Conservation (phyloP, 2,113 vertebrate species). For the Setophaga coronata region DNA sequence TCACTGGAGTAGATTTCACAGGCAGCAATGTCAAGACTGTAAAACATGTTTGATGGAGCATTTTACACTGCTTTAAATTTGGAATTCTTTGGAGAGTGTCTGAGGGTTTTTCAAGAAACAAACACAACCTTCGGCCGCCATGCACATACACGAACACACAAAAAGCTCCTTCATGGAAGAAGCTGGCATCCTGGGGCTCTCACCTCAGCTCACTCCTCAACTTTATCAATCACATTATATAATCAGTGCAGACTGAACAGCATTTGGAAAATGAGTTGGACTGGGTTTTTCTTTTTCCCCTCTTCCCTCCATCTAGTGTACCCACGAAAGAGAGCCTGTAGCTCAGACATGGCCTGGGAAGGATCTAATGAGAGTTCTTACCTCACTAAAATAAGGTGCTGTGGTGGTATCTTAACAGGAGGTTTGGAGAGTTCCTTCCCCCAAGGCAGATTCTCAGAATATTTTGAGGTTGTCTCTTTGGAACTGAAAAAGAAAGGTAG, state of each 20-base stretch:
- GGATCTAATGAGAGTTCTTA: background rate
- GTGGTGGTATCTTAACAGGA: background rate
- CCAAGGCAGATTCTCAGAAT: conserved; percentile 16
- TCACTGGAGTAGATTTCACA: conserved; percentile 17
- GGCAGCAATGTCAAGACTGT: background rate
- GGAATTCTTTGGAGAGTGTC: conserved; percentile 34
- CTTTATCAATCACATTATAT: conserved; percentile 2
- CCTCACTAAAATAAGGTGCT: background rate
- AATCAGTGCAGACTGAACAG: background rate
- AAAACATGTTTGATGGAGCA: conserved; percentile 65
- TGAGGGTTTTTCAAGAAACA: conserved; percentile 46
- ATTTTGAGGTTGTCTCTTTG: conserved; percentile 37
- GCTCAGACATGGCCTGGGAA: background rate
- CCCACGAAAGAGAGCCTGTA: background rate
- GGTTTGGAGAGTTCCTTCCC: conserved; percentile 3
- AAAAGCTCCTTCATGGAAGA: conserved; percentile 11
- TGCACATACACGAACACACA: background rate
- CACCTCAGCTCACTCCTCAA: conserved; percentile 41
- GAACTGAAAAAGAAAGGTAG: conserved; percentile 17
- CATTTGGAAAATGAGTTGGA: background rate
- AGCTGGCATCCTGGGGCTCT: background rate
- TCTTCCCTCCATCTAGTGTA: background rate
- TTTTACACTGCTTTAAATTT: conserved; percentile 57
- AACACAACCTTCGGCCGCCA: background rate
- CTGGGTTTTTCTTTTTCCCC: background rate